These are phyloP conservation scores for Cephalopachus bancanus DNA, from an alignment of 2,797 vertebrate genomes.

Conservation along the genomic window DNA sequence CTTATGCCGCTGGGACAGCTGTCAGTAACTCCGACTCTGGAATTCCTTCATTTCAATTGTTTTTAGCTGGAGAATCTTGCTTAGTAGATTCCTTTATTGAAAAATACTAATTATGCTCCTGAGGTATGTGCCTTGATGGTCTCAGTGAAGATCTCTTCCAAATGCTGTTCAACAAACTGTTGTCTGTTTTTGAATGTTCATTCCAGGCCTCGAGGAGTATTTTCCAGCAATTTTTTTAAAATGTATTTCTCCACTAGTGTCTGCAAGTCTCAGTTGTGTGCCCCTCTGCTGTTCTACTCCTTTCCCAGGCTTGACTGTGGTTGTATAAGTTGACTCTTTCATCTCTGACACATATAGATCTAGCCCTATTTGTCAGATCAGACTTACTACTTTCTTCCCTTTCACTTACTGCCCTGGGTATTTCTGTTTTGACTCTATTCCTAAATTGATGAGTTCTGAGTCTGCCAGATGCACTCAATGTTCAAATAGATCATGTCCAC, in stretches of 20 bases:
- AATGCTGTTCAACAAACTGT: background rate
- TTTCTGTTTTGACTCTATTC: background rate
- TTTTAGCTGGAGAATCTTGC: background rate
- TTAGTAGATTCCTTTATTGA: background rate
- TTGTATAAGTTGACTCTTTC: background rate
- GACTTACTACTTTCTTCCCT: background rate
- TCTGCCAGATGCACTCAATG: background rate
- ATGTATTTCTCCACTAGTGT: background rate
- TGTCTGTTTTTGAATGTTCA: background rate
- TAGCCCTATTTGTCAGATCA: background rate
- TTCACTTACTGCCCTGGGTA: background rate
- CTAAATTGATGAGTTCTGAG: background rate
- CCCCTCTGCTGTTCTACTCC: background rate
- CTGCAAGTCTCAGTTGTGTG: no score
- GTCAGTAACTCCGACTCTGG: background rate
- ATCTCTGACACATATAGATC: background rate
- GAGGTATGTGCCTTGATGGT: background rate
- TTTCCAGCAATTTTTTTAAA: background rate
- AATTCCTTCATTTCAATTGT: background rate
- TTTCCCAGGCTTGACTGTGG: rapidly evolving
- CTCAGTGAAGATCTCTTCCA: background rate
- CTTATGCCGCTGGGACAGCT: rapidly evolving
- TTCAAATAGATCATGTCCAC: background rate
- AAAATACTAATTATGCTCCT: background rate
- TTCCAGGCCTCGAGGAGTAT: background rate